Evolutionary conservation across 2,113 vertebrate species (phyloP), one percentile per base, ranked within the genome.

Genomic region (Loxodonta africana): DNA sequence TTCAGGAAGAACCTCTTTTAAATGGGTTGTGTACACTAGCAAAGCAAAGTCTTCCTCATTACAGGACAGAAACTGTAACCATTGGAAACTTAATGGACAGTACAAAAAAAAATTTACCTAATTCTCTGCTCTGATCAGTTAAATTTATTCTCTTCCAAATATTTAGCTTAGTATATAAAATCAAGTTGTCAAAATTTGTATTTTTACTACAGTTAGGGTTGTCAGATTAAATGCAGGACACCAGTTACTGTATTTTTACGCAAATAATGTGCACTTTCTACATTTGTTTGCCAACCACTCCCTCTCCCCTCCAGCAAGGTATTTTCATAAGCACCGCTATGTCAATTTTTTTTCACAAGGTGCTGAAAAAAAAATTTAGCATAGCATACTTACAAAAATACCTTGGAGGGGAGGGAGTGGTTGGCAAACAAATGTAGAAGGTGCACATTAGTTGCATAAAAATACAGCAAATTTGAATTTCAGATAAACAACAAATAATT

Each of bases 61-160:
- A 65, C 12, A 80, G 33, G 96, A 93, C 77, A 93, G 93, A 91
- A 88, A 60, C 0, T 14, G 9, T 85, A 48, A 77, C 96, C 90
- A 73, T 74, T 53, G 83, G 65, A 97, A 97, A 96, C 80, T 33
- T 78, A 93, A 63, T 51, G 51, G 82, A 82, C 18, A 63, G 21
- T 46, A 8, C 12, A 92, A 97, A 86, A 85, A 48, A 85, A 76
- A 71, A 88, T 90, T 94, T 73, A 89, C 41, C 23, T 77, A 62
- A 91, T 73, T 82, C 87, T 80, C 90, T 92, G 7, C 30, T 95
- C 46, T 46, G 62, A 95, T 93, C 76, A 91, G 15, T 69, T 76
- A 57, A 97, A 96, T 83, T 76, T 89, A 92, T 90, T 93, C 33
- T 97, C 91, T 82, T 96, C 92, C 92, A 96, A 91, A 82, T 96